Evolutionary conservation across 2,888 invertebrate species (phyloP).

Genomic region (Caenorhabditis panamensis): DNA sequence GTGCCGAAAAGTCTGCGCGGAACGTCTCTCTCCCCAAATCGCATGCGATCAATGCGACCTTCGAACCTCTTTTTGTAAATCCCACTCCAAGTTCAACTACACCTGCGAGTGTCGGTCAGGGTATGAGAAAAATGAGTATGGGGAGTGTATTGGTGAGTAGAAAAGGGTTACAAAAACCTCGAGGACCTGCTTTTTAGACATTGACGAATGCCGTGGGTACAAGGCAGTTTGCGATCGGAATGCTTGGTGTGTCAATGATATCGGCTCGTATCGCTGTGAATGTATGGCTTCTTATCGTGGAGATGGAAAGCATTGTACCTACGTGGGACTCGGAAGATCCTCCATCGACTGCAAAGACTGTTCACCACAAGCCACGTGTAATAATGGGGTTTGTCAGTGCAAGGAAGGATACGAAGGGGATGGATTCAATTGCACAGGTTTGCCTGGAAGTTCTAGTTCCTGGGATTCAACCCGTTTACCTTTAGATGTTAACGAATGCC

Average conservation of each 20-base stretch:
- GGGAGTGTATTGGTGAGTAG: slow-evolving; percentile 74
- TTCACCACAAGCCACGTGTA: slow-evolving; percentile 70
- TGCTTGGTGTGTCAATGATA: slow-evolving; percentile 77
- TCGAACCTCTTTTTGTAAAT: slow-evolving; percentile 76
- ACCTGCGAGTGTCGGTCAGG: slow-evolving; percentile 78
- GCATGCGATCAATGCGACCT: slow-evolving; percentile 77
- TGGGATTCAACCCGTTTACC: neutral
- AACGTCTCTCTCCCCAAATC: slow-evolving; percentile 76
- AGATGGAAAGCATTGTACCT: slow-evolving; percentile 75
- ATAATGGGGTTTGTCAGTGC: slow-evolving; percentile 76
- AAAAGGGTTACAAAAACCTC: too few species aligned
- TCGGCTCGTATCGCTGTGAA: slow-evolving; percentile 73
- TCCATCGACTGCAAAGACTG: slow-evolving; percentile 76
- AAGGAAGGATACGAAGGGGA: slow-evolving; percentile 76
- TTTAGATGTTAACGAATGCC: slow-evolving; percentile 78
- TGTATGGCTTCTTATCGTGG: slow-evolving; percentile 78
- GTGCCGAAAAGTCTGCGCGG: slow-evolving; percentile 78
- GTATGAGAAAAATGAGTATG: slow-evolving; percentile 72
- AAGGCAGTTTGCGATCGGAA: slow-evolving; percentile 74
- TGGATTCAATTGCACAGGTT: slow-evolving; percentile 79
- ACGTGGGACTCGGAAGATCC: slow-evolving; percentile 75
- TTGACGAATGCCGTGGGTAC: slow-evolving; percentile 76
- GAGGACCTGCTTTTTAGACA: slow-evolving; percentile 69
- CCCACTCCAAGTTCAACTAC: slow-evolving; percentile 77
- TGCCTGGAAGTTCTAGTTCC: too few species aligned